Evolutionary conservation across 2,797 vertebrate species (phyloP), one percentile per base, ranked within the genome.

Genomic region (Nyctibius grandis): DNA sequence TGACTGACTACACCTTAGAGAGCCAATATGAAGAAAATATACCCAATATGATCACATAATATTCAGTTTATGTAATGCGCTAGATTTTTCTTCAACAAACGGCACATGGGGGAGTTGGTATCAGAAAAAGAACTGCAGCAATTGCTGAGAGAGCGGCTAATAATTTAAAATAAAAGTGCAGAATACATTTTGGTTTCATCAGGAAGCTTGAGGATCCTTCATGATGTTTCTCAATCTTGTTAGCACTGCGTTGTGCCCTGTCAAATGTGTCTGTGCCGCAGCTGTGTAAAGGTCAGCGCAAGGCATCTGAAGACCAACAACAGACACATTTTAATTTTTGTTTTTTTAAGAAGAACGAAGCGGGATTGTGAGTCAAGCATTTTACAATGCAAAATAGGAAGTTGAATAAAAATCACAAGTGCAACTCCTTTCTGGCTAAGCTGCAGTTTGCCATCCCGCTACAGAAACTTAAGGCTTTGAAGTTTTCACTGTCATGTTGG

Each of bases 11-110:
- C 23, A 53, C 16, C n/a, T 84, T 40, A 22, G 21, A n/a, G 28
- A 89, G 11, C 6, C 59, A 60, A 29, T 22, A 21, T 11, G 48
- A 78, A 61, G 61, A 61, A 95, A 51, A 36, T 5, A 26, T 1
- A 17, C 12, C 29, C 47, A 59, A 18, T 29, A 14, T 23, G 1
- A 6, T 54, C 38, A 47, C 0, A 0, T 10, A 11, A 38, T 25
- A 36, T 48, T 92, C 48, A 42, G 15, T 60, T 78, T 44, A 28
- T 21, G 12, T 15, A 12, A 36, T 2, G 15, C 14, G 28, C 20
- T 21, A 64, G 63, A 18, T 11, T 76, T 85, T 38, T n/a, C 61
- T 67, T 38, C 70, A 26, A 22, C 17, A 44, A 67, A 23, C 17
- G 45, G 15, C 59, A 56, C 2, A 3, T 14, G 23, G 21, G 21